Conservation (phyloP, 2,888 invertebrate genomes). For the Plagodis pulveraria region DNA sequence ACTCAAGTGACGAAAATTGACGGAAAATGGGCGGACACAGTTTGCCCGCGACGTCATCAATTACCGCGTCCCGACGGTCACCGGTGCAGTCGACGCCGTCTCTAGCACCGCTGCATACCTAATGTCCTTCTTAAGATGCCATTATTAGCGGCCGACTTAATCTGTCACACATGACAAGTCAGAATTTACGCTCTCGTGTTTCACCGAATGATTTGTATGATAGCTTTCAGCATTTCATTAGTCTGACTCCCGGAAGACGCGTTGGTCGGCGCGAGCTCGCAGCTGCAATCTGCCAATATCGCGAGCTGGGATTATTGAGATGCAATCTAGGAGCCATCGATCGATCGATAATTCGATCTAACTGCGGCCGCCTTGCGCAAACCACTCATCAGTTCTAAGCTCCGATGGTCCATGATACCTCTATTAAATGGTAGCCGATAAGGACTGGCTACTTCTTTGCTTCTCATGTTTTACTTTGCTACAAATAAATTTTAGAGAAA, state of each 20-base stretch:
- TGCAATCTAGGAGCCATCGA: constrained; percentile 81
- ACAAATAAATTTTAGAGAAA: constrained; percentile 2
- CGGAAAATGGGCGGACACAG: constrained; percentile 85
- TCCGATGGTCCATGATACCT: constrained; percentile 73
- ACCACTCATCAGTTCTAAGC: constrained; percentile 75
- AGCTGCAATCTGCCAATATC: constrained; percentile 69
- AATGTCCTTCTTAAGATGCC: constrained; percentile 67
- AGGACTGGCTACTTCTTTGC: constrained; percentile 26
- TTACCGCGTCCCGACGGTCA: constrained; percentile 81
- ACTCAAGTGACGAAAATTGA: constrained; percentile 85
- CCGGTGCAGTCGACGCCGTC: constrained; percentile 64
- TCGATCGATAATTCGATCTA: constrained; percentile 78
- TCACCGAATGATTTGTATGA: constrained; percentile 11
- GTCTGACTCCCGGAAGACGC: constrained; percentile 66
- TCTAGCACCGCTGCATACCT: constrained; percentile 69
- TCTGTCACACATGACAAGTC: constrained; percentile 40
- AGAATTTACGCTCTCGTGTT: constrained; percentile 11
- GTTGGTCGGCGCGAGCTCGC: constrained; percentile 56
- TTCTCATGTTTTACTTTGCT: constrained; percentile 29
- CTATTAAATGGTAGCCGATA: constrained; percentile 78
- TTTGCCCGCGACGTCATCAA: constrained; percentile 83
- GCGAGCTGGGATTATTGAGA: constrained; percentile 79
- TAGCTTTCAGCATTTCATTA: constrained; percentile 51
- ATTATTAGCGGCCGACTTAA: constrained; percentile 60
- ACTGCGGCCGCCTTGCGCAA: constrained; percentile 73